Conservation (phyloP, 1,140 invertebrate species). For the Meloidogyne chitwoodi region DNA sequence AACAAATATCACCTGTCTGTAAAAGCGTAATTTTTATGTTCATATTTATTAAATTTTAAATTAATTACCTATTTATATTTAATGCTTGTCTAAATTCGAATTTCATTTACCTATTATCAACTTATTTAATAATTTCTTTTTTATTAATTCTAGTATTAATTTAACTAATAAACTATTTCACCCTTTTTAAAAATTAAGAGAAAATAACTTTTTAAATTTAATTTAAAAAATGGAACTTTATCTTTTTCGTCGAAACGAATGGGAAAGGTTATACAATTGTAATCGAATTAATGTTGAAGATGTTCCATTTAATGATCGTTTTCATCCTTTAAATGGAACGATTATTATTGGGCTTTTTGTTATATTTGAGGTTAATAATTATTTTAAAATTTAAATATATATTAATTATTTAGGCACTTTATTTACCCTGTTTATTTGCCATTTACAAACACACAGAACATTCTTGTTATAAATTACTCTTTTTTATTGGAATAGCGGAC, state of each 20-base stretch:
- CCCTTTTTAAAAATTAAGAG: no score
- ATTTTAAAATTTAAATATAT: background rate
- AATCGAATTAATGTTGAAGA: background rate
- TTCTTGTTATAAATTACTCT: background rate
- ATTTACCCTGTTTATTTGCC: constrained; percentile 1
- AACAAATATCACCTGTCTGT: no score
- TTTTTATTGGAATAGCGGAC: constrained; percentile 6
- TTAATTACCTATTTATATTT: no score
- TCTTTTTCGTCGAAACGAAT: background rate
- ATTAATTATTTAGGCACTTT: background rate
- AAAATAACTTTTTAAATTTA: no score
- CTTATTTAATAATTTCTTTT: no score
- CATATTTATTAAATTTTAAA: no score
- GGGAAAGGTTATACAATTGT: constrained; percentile 6
- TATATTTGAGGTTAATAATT: background rate
- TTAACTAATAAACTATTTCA: no score
- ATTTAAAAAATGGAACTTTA: background rate
- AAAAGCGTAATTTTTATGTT: no score
- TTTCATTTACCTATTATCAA: no score
- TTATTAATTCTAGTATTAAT: no score
- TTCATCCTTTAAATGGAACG: background rate
- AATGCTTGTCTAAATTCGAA: no score
- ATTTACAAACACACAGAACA: background rate
- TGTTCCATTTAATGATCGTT: background rate
- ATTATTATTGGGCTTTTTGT: constrained; percentile 4